Conservation (phyloP, 2,888 invertebrate genomes). For the Conomelus anceps region DNA sequence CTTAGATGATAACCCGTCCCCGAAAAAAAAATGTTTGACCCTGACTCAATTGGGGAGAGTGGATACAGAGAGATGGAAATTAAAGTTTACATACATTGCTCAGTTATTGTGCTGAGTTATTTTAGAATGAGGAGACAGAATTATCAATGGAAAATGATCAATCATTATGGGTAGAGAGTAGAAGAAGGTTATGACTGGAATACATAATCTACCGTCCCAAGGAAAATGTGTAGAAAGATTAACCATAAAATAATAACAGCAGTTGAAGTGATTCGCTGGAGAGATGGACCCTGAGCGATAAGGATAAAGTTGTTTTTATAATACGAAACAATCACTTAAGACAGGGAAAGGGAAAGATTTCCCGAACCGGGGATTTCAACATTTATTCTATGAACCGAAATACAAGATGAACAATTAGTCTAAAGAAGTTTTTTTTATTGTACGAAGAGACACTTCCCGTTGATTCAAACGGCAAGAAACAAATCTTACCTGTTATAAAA, state of each 20-base stretch:
- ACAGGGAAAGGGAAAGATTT: neutral
- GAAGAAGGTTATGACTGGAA: neutral
- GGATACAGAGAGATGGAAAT: no score
- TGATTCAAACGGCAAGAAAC: no score
- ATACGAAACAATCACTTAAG: neutral
- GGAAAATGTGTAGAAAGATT: neutral
- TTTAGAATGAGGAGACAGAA: neutral
- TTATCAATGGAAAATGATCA: neutral
- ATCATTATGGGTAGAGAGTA: neutral
- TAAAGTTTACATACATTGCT: no score
- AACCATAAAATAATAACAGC: neutral
- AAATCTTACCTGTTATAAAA: no score
- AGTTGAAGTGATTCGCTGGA: neutral
- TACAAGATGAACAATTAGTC: no score
- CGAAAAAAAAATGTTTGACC: no score
- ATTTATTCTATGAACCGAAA: no score
- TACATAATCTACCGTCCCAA: neutral
- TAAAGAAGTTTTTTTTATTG: no score
- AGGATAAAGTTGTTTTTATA: neutral
- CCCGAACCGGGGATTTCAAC: neutral
- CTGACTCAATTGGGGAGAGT: no score
- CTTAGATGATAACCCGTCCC: no score
- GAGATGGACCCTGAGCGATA: neutral
- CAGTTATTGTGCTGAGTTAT: no score
- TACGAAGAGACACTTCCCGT: no score